Evolutionary conservation across 2,888 invertebrate genomes (phyloP).

Genomic region (Xestia ashworthii): DNA sequence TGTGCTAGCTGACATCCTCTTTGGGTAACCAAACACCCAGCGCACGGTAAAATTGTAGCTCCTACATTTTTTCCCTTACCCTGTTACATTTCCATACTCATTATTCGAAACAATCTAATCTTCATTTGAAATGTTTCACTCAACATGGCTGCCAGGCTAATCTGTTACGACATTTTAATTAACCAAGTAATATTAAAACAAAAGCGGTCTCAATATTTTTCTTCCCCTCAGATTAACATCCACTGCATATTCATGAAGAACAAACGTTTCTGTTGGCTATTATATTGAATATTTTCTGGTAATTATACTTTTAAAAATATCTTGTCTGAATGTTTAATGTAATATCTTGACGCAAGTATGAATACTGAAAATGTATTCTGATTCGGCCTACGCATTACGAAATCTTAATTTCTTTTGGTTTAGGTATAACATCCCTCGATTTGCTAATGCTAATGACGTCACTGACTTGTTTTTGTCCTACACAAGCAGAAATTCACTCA

Average conservation of each 20-base stretch:
- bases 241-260: constrained; percentile 78
- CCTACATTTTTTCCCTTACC: background rate
- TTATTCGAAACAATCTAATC: constrained; percentile 40
- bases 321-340: constrained; percentile 51
- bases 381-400: background rate
- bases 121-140: constrained; percentile 33
- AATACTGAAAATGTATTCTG: constrained; percentile 18
- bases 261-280: constrained; percentile 59
- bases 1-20: background rate
- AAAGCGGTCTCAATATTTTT: constrained; percentile 71
- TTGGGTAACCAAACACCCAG: background rate
- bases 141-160: constrained; percentile 42
- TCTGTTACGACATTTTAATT: constrained; percentile 63
- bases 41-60: background rate
- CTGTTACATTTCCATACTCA: constrained; percentile 25
- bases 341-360: constrained; percentile 33
- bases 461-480: background rate
- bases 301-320: constrained; percentile 66
- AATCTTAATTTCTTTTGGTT: background rate
- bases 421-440: background rate
- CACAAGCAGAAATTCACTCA: background rate
- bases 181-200: constrained; percentile 67
- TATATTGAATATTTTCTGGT: constrained; percentile 61
- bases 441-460: background rate
- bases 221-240: constrained; percentile 74